A percentile compares a stretch with the other conserved stretches of the same genome.
phyloP scores from a whole-genome alignment of 2,113 vertebrate genomes.

The Alectura lathami region DNA sequence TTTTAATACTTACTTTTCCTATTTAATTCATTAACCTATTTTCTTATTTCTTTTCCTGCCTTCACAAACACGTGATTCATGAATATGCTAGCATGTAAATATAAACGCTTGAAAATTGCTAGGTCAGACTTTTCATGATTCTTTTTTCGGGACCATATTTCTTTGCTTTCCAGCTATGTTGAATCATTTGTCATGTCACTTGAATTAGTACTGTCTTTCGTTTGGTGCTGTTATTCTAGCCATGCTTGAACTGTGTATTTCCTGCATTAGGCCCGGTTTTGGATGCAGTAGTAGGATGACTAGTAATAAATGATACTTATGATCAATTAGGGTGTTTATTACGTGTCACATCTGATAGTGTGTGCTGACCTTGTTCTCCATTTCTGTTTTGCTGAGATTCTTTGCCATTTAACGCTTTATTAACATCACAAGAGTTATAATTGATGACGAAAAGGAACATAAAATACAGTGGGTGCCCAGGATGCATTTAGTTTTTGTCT shows the following conservation, averaged over 20 bases:
- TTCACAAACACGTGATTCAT: not conserved
- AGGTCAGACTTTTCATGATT: not conserved
- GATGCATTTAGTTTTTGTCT: slow-evolving; percentile 14
- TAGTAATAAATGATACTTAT: slow-evolving; percentile 15
- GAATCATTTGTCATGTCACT: not conserved
- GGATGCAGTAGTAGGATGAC: not conserved
- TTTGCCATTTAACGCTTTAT: slow-evolving; percentile 6
- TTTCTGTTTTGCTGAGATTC: not conserved
- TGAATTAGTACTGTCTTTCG: not conserved
- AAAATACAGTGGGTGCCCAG: not conserved
- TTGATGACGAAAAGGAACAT: not conserved
- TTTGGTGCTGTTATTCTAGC: not conserved
- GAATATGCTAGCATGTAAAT: not conserved
- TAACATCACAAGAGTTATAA: not conserved
- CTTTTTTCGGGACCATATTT: not conserved
- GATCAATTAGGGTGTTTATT: not conserved
- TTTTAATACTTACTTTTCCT: not conserved
- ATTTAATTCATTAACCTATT: not conserved
- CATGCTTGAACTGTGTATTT: not conserved
- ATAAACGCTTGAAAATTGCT: not conserved
- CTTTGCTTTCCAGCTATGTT: not conserved
- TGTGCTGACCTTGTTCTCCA: not conserved
- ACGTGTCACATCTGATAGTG: not conserved
- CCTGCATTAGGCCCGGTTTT: not conserved
- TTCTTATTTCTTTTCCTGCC: not conserved